Evolutionary conservation across 1,140 invertebrate genomes (phyloP).

Genomic region (Pseudomyrmex gracilis): DNA sequence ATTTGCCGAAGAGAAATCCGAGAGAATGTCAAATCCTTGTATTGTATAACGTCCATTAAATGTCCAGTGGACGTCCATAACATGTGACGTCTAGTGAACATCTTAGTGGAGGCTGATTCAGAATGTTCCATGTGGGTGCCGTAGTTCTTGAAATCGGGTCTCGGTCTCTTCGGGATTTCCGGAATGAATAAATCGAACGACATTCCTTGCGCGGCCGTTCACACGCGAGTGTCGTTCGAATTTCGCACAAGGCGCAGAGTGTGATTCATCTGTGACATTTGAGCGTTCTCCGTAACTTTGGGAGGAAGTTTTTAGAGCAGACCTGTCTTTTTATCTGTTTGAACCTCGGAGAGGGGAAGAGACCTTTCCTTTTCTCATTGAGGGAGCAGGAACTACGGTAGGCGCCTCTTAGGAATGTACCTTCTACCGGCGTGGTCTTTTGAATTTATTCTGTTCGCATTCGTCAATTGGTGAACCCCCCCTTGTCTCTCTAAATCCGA

Average conservation of each 20-base stretch:
- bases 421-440: constrained; percentile 21
- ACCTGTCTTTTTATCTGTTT: constrained; percentile 15
- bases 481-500: neutral
- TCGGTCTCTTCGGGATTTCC: neutral
- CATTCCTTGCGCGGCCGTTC: neutral
- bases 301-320: constrained; percentile 24
- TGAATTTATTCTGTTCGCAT: neutral
- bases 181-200: neutral
- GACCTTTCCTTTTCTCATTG: constrained; percentile 37
- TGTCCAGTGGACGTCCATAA: too few species aligned
- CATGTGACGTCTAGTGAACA: too few species aligned
- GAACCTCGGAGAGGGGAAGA: constrained; percentile 6
- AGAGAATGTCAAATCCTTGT: too few species aligned
- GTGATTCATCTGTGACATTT: constrained; percentile 37
- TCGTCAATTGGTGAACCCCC: constrained; percentile 25
- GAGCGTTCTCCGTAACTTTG: constrained; percentile 11
- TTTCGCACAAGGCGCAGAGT: constrained; percentile 4
- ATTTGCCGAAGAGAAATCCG: too few species aligned
- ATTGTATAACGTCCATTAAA: too few species aligned
- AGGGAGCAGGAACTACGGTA: constrained; percentile 65
- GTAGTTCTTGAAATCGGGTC: neutral
- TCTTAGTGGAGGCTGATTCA: too few species aligned
- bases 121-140: too few species aligned
- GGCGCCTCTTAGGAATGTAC: constrained; percentile 65
- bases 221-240: neutral